Evolutionary conservation across 2,113 vertebrate species (phyloP).

Genomic region (Colistium nudipinnis): DNA sequence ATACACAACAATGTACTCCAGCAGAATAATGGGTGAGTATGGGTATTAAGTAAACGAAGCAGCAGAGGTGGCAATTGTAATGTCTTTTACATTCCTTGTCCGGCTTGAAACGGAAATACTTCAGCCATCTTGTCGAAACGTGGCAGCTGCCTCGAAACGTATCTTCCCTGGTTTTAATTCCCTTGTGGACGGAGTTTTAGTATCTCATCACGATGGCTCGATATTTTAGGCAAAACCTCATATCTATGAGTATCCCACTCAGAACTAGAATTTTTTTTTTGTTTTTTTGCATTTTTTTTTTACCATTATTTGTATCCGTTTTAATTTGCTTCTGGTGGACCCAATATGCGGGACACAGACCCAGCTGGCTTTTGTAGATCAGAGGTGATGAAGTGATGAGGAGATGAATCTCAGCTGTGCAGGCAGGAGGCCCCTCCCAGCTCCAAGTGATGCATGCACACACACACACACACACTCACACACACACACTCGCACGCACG

Average conservation of each 20-base stretch:
- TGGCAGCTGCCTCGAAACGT: not conserved
- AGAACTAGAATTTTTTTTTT: not conserved
- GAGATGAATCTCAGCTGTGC: no score
- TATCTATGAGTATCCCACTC: not conserved
- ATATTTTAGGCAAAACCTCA: not conserved
- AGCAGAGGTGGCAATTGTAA: conserved; percentile 36
- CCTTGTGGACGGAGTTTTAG: not conserved
- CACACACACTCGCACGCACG: no score
- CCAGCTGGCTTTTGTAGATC: no score
- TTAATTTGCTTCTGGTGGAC: no score
- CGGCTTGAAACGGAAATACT: conserved; percentile 24
- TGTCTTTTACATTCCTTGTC: conserved; percentile 24
- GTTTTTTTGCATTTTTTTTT: no score
- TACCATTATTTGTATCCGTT: no score
- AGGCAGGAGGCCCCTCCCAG: no score
- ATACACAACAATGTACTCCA: conserved; percentile 57
- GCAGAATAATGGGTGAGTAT: conserved; percentile 57
- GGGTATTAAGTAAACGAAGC: conserved; percentile 39
- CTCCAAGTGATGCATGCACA: no score
- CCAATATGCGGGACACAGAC: no score
- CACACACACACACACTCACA: no score
- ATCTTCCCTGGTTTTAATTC: conserved; percentile 8
- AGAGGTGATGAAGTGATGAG: no score
- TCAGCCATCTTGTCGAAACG: not conserved
- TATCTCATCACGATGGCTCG: not conserved